phyloP scores from a whole-genome alignment of 2,797 vertebrate genomes.

The Chromobotia macracanthus region DNA sequence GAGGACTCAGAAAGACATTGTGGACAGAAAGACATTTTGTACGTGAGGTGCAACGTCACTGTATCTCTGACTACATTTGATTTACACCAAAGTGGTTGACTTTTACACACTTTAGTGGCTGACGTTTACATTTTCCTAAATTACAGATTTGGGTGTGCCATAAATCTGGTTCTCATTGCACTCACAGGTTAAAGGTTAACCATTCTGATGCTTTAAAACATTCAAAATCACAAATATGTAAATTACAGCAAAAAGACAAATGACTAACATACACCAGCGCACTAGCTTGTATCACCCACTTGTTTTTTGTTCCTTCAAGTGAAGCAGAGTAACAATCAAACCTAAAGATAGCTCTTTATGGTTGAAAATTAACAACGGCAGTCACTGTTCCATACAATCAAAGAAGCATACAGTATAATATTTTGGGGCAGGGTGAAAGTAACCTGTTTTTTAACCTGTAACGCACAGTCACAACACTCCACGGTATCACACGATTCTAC shows the following conservation, averaged over 20 bases:
- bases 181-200: no score
- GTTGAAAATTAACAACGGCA: not conserved
- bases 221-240: conserved; percentile 14
- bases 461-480: conserved; percentile 20
- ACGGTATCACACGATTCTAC: conserved; percentile 25
- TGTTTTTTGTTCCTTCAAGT: conserved; percentile 1
- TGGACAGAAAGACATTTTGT: conserved; percentile 1
- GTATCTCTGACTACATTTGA: not conserved
- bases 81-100: no score
- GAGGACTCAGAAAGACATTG: no score
- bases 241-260: conserved; percentile 9
- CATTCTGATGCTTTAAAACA: no score
- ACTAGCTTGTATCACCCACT: not conserved
- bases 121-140: no score
- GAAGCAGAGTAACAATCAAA: not conserved
- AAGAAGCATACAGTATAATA: conserved; percentile 16
- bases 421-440: not conserved
- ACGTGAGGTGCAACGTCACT: not conserved
- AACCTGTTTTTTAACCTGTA: not conserved
- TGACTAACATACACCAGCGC: not conserved
- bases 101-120: no score
- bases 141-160: no score
- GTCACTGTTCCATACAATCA: conserved; percentile 40
- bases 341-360: not conserved
- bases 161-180: no score